These are phyloP conservation scores for Hemibagrus guttatus DNA, from an alignment of 2,797 vertebrate species.

Conservation along the genomic window DNA sequence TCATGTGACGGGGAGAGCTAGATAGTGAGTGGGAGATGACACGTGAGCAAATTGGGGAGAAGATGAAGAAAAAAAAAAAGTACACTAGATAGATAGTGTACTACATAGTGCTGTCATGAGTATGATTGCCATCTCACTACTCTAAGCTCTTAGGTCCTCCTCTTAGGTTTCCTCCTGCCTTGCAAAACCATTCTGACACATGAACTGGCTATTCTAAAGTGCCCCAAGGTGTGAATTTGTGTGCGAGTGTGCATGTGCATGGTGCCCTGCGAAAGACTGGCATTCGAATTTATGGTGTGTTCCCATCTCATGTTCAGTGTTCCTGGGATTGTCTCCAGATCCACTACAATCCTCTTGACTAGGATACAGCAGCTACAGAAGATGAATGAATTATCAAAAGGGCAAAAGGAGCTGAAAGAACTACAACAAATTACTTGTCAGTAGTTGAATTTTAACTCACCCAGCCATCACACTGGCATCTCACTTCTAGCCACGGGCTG, in stretches of 20 bases:
- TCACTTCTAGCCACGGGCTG: constrained; percentile 1
- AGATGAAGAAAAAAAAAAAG: not conserved
- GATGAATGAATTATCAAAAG: not conserved
- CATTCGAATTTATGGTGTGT: not conserved
- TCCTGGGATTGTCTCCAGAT: not conserved
- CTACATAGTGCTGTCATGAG: not conserved
- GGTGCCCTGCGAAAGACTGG: not conserved
- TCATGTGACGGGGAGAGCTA: not conserved
- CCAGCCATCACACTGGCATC: not conserved
- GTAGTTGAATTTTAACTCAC: constrained; percentile 21
- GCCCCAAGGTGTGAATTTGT: not conserved
- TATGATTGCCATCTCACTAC: not conserved
- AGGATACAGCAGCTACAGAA: not conserved
- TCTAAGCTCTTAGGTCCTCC: not conserved
- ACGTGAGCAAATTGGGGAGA: not conserved
- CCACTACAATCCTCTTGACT: not conserved
- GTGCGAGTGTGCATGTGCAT: not conserved
- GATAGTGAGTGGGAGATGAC: not conserved
- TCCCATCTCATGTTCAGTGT: not conserved
- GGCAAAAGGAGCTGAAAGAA: constrained; percentile 13
- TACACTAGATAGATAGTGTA: not conserved
- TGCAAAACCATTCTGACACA: not conserved
- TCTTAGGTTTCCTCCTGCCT: not conserved
- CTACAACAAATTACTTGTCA: not conserved
- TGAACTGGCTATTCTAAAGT: not conserved